Evolutionary conservation across 2,888 invertebrate genomes (phyloP).

Genomic region (Conops quadrifasciatus): DNA sequence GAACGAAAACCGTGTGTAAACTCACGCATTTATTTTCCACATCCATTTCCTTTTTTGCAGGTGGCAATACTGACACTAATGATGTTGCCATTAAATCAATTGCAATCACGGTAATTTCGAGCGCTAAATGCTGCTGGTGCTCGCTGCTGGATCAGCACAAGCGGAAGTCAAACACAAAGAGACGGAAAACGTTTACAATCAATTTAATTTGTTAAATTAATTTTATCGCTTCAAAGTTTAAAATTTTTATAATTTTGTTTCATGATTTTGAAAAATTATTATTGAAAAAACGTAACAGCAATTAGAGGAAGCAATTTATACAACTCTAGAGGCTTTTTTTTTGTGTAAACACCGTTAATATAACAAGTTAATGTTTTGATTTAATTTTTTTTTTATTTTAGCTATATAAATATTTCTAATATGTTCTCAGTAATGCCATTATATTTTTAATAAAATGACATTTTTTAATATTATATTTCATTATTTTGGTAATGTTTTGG

Average conservation of each 20-base stretch:
- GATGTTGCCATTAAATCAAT: slow-evolving; percentile 21
- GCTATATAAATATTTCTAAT: no score
- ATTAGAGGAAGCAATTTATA: slow-evolving; percentile 4
- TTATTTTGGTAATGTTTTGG: no score
- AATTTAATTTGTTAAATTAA: background rate
- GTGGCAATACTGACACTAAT: background rate
- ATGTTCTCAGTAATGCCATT: no score
- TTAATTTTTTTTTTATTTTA: no score
- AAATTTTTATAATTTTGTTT: background rate
- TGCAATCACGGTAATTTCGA: slow-evolving; percentile 1
- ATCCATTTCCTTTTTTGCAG: background rate
- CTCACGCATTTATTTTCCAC: no score
- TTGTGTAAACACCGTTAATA: no score
- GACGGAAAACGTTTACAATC: background rate
- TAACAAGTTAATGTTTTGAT: no score
- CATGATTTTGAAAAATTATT: background rate
- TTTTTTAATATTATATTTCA: no score
- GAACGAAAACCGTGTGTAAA: no score
- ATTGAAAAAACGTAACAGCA: background rate
- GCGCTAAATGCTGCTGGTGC: background rate
- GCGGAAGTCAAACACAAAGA: background rate
- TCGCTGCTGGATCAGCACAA: background rate
- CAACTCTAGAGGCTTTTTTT: slow-evolving; percentile 24
- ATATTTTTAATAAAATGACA: no score
- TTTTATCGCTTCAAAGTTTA: background rate